These are phyloP conservation scores for Poecilobothrus nobilitatus DNA, from an alignment of 2,888 invertebrate genomes.

Conservation along the genomic window DNA sequence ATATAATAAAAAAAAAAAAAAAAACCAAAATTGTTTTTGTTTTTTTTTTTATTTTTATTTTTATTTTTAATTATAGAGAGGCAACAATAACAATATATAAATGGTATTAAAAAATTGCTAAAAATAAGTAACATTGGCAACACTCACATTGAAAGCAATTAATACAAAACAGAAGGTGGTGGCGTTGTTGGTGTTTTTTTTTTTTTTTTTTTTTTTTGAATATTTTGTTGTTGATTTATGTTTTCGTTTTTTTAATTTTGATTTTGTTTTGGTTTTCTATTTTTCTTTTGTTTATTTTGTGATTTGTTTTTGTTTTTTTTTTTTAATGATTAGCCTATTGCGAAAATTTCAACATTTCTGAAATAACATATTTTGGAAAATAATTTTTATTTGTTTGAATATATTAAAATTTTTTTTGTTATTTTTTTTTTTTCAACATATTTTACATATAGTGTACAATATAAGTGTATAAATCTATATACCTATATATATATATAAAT, in stretches of 20 bases:
- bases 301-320: neutral
- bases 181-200: neutral
- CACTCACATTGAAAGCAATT: slow-evolving; percentile 3
- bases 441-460: no score
- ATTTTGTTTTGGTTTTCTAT: no score
- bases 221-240: no score
- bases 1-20: neutral
- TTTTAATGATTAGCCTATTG: neutral
- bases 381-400: neutral
- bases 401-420: no score
- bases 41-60: neutral
- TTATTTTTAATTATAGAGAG: neutral
- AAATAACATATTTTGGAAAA: neutral
- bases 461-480: no score
- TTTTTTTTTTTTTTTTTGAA: neutral
- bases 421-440: no score
- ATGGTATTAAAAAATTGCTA: neutral
- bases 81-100: neutral
- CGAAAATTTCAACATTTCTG: neutral
- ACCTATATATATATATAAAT: no score
- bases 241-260: neutral
- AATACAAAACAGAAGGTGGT: neutral
- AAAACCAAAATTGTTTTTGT: neutral
- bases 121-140: slow-evolving; percentile 1
- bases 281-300: neutral